Percentiles rank a stretch among this genome's conserved stretches.
Conservation (phyloP, 2,888 invertebrate species). For the Noctua pronuba region DNA sequence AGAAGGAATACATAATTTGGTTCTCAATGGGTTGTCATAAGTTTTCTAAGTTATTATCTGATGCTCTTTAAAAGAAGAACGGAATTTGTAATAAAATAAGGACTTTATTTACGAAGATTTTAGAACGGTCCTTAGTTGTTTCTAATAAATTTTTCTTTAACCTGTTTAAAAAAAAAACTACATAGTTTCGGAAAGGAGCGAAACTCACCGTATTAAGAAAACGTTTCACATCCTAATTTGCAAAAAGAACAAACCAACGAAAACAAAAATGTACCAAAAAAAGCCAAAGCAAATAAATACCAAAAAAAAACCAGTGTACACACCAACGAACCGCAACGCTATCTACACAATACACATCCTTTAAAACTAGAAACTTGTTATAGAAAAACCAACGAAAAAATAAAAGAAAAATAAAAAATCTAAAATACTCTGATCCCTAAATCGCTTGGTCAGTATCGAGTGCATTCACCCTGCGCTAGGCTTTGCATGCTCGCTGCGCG, state of each 20-base stretch:
- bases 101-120: neutral
- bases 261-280: neutral
- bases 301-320: neutral
- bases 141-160: neutral
- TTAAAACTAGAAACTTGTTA: slow-evolving; percentile 29
- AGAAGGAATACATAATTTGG: slow-evolving; percentile 39
- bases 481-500: slow-evolving; percentile 83
- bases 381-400: slow-evolving; percentile 7
- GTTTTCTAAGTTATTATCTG: slow-evolving; percentile 17
- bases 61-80: slow-evolving; percentile 3
- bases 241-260: neutral
- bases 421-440: slow-evolving; percentile 71
- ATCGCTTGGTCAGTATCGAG: slow-evolving; percentile 66
- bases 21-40: slow-evolving; percentile 25
- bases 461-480: slow-evolving; percentile 80
- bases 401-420: slow-evolving; percentile 39
- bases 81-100: slow-evolving; percentile 12
- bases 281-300: neutral
- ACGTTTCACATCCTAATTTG: neutral
- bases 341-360: slow-evolving; percentile 11
- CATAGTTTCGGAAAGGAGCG: neutral
- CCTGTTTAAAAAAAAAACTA: neutral
- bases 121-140: neutral
- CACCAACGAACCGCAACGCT: neutral
- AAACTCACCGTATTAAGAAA: neutral